Conservation (phyloP, 2,888 invertebrate species). For the Lysandra coridon region DNA sequence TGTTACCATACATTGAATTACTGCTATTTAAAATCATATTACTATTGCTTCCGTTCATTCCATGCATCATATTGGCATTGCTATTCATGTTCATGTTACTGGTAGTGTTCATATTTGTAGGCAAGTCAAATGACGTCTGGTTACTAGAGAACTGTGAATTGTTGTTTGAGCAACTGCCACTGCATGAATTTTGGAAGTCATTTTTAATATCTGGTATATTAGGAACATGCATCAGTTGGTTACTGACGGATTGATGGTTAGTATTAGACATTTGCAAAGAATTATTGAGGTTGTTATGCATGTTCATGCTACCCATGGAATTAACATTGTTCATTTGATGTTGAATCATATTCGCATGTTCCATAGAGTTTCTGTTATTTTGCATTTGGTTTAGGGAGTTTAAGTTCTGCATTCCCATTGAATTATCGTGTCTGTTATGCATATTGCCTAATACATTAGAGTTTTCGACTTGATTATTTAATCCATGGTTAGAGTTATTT, state of each 20-base stretch:
- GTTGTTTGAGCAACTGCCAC: conserved; percentile 69
- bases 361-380: conserved; percentile 66
- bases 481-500: conserved; percentile 59
- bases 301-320: conserved; percentile 66
- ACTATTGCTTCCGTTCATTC: conserved; percentile 64
- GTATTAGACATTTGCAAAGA: conserved; percentile 67
- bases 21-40: conserved; percentile 69
- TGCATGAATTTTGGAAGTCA: conserved; percentile 71
- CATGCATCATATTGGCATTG: conserved; percentile 66
- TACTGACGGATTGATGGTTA: conserved; percentile 66
- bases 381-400: conserved; percentile 70
- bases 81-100: conserved; percentile 60
- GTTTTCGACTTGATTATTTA: conserved; percentile 66
- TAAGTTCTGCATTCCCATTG: conserved; percentile 67
- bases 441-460: conserved; percentile 60
- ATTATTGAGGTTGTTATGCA: conserved; percentile 65
- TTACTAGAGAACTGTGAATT: conserved; percentile 62
- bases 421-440: conserved; percentile 67
- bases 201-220: conserved; percentile 76
- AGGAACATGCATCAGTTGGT: conserved; percentile 67
- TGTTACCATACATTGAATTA: conserved; percentile 59
- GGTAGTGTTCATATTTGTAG: conserved; percentile 62
- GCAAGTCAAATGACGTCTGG: conserved; percentile 68
- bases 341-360: conserved; percentile 70
- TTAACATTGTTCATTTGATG: conserved; percentile 68